phyloP scores from a whole-genome alignment of 2,113 vertebrate species.

The Strigops habroptila region DNA sequence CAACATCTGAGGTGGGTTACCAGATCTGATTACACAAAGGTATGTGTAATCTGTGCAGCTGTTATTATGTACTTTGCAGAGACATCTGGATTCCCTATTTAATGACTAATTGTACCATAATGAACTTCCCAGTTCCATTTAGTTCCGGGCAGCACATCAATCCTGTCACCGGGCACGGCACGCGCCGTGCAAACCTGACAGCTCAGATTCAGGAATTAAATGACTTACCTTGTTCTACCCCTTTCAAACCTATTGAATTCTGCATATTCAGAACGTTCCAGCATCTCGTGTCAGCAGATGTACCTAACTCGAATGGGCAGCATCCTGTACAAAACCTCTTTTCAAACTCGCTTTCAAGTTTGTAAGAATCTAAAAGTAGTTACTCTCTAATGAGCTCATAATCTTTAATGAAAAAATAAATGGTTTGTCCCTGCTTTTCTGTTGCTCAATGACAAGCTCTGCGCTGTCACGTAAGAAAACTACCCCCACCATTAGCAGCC shows the following conservation, averaged over 20 bases:
- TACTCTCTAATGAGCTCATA: not conserved
- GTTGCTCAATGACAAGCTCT: not conserved
- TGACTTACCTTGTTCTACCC: not conserved
- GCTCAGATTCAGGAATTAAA: fast-evolving
- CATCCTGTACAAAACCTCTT: not conserved
- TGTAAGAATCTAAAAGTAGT: not conserved
- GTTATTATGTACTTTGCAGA: not conserved
- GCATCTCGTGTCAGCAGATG: not conserved
- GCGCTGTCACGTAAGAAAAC: not conserved
- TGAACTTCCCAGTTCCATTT: not conserved
- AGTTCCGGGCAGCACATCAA: not conserved
- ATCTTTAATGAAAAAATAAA: not conserved
- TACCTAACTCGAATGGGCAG: not conserved
- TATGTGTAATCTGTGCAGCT: not conserved
- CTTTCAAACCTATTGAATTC: not conserved
- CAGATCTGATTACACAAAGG: not conserved
- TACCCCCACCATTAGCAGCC: not conserved
- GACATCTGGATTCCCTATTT: conserved; percentile 13
- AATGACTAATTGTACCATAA: not conserved
- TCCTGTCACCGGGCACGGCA: not conserved
- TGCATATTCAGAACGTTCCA: not conserved
- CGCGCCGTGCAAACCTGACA: not conserved
- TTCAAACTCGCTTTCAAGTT: not conserved
- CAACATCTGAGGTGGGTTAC: not conserved
- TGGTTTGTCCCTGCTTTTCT: not conserved